A percentile compares a stretch with the other conserved stretches of the same genome.
These are phyloP conservation scores for Glaucopsyche alexis DNA, from an alignment of 2,888 invertebrate species.

Conservation along the genomic window DNA sequence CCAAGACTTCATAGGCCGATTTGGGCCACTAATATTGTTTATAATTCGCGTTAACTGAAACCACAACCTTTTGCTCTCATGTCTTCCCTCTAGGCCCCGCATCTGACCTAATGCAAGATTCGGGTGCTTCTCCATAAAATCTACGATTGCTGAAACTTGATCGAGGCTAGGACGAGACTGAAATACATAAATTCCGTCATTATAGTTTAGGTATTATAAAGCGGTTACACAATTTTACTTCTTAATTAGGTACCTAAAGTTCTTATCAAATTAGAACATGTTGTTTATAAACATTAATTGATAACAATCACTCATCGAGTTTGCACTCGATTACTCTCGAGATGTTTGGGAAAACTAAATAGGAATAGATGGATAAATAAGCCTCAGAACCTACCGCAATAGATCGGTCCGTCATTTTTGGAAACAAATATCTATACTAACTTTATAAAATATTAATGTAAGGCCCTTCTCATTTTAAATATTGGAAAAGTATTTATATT, in stretches of 20 bases:
- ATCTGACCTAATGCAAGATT: conserved; percentile 60
- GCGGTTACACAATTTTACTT: no score
- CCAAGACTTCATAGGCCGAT: conserved; percentile 72
- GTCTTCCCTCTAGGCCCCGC: conserved; percentile 65
- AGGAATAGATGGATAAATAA: conserved; percentile 10
- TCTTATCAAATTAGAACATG: background rate
- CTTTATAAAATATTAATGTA: background rate
- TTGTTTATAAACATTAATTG: background rate
- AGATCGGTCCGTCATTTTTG: conserved; percentile 60
- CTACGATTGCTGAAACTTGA: conserved; percentile 68
- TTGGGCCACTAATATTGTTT: conserved; percentile 64
- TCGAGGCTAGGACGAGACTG: conserved; percentile 69
- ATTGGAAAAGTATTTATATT: background rate
- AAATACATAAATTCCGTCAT: conserved; percentile 33
- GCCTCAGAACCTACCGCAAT: conserved; percentile 61
- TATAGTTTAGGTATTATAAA: no score
- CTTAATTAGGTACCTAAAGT: background rate
- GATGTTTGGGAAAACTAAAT: conserved; percentile 28
- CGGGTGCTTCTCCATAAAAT: conserved; percentile 71
- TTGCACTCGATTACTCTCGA: conserved; percentile 39
- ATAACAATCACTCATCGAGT: conserved; percentile 35
- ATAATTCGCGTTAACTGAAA: conserved; percentile 60
- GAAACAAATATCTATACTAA: conserved; percentile 21
- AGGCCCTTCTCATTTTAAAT: background rate
- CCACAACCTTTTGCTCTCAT: conserved; percentile 70